Evolutionary conservation across 2,888 invertebrate genomes (phyloP), one percentile per base, ranked within the genome.

Genomic region (Campoplex nolae): DNA sequence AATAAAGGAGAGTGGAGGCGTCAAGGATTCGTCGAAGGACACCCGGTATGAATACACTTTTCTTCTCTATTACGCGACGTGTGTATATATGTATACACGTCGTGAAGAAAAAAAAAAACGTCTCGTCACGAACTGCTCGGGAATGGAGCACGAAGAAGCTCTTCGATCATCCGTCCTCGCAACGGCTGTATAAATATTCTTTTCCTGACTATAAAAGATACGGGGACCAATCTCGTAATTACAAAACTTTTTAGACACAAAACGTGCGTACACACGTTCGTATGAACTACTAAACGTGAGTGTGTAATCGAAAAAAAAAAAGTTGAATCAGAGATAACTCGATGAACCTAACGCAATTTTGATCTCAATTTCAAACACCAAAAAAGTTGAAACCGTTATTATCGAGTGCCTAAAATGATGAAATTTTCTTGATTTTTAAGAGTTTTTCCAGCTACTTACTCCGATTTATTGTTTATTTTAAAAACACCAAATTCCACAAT

Each of bases 111-210:
- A 91, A 92, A 92, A 89, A 91, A 92, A 92, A 89, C 90, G 91
- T 92, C 92, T 89, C 90, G 92, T 93, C 93, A 93, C 92, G 88
- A 89, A 89, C 85, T 58, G 11, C 13, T 58, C 13, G 88, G 89
- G 91, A 91, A 92, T 89, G 86, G 89, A 88, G 90, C 90, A 90
- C 45, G 70, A 42, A 32, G 75, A 82, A 84, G 78, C 92, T 92
- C 92, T 92, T 93, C 92, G 92, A 93, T 93, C 93, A 93, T 93
- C 91, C 89, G 88, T 77, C 81, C 42, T 78, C 87, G 88, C 91
- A 92, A 92, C 92, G 93, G 92, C 93, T 94, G 93, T 93, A 93
- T 93, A 94, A 94, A 94, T 93, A 94, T 93, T 93, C 91, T 90
- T 90, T 92, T 92, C 91, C 92, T 92, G 92, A 90, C 91, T 90